Evolutionary conservation across 2,888 invertebrate species (phyloP), one percentile per base, ranked within the genome.

Genomic region (Branchipolynoe longqiensis): DNA sequence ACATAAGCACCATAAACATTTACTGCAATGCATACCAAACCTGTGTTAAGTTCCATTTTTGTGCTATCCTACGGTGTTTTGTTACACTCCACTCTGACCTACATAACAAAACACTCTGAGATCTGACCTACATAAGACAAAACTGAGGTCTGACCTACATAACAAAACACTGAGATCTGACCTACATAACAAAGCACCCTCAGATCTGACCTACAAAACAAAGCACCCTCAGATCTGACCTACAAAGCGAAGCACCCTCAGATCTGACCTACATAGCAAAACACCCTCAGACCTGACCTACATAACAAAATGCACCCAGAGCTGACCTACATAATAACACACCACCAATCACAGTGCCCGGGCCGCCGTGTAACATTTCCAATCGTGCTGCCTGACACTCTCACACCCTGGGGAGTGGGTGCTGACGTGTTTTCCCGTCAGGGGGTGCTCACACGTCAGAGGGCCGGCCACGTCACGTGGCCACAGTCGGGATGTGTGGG

Each of bases 361-460:
- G n/a, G 18, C 22, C 12, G 38, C 33, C 69, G 38, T 69, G n/a
- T 69, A 69, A 38, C 69, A 69, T 69, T 69, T 69, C 69, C 69
- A 69, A 69, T 69, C 36, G 36, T 38, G 33, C 38, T 69, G 69
- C 33, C 69, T 69, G 36, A 69, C 36, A 4, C 69, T 69, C 69
- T 14, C 38, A 69, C 33, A 1, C 18, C 12, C 36, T n/a, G n/a
- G n/a, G n/a, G n/a, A n/a, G n/a, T n/a, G n/a, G n/a, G n/a, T n/a
- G 62, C 62, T 14, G 28, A 12, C 12, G 69, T 38, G 33, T 69
- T 69, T 69, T 38, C 22, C 69, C 38, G 69, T 69, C 69, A 33
- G 36, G 36, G 38, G 36, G 14, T 12, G 69, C 69, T 69, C 69
- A 69, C 69, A 69, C 69, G 69, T 69, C 69, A 36, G 69, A 69